Conservation (phyloP, 2,888 invertebrate species). For the Dendrolimus pini region DNA sequence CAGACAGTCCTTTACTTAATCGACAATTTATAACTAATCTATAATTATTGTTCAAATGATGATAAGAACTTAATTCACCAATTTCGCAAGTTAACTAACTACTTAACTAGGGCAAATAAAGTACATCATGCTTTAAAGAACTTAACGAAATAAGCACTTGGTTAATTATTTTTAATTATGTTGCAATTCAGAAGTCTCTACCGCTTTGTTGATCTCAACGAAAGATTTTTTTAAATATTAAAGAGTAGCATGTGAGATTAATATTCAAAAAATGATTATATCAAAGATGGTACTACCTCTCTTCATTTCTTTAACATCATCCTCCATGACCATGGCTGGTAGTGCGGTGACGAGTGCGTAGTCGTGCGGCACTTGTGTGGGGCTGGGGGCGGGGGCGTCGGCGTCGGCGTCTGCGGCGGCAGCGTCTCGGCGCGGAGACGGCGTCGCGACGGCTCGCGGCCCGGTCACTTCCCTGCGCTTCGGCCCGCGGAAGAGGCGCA, state of each 20-base stretch:
- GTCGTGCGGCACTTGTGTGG: slow-evolving; percentile 48
- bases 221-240: no score
- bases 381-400: slow-evolving; percentile 49
- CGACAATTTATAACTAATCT: no score
- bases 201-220: no score
- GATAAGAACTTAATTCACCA: no score
- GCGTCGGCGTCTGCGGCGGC: slow-evolving; percentile 56
- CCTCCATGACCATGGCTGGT: slow-evolving; percentile 86
- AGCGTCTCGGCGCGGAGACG: slow-evolving; percentile 63
- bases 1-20: no score
- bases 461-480: slow-evolving; percentile 80
- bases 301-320: slow-evolving; percentile 78
- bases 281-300: slow-evolving; percentile 50
- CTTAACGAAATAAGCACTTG: no score
- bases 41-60: no score
- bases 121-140: no score
- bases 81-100: no score
- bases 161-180: no score
- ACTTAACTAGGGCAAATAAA: no score
- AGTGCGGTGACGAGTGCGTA: slow-evolving; percentile 86
- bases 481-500: slow-evolving; percentile 80
- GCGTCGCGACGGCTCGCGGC: slow-evolving; percentile 63
- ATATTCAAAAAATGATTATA: not conserved
- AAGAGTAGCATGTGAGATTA: not conserved
- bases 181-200: no score